These are phyloP conservation scores for Catharus fuscescens DNA, from an alignment of 2,113 vertebrate species.

Conservation along the genomic window DNA sequence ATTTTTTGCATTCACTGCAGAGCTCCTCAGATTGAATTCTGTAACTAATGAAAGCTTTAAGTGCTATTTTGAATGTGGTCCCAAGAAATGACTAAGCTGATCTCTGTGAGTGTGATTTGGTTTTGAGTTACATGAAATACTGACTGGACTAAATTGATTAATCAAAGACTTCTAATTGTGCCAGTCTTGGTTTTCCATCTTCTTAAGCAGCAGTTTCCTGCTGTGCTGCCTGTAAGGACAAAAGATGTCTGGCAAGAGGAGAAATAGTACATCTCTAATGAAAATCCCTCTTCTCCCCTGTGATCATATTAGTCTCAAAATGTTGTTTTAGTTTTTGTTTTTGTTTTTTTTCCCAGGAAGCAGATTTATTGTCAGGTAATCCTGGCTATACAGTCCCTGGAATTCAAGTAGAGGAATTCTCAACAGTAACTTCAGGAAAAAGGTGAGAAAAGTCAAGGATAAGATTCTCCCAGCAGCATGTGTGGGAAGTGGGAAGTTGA, in stretches of 20 bases:
- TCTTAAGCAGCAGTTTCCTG: background rate
- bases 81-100: background rate
- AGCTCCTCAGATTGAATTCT: background rate
- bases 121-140: background rate
- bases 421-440: slow-evolving; percentile 60
- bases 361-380: slow-evolving; percentile 72
- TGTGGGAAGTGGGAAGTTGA: background rate
- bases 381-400: slow-evolving; percentile 82
- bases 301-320: background rate
- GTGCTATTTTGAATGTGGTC: background rate
- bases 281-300: background rate
- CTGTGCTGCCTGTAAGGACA: background rate
- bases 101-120: background rate
- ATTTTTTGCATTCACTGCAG: background rate
- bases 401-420: slow-evolving; percentile 74
- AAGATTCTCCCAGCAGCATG: background rate
- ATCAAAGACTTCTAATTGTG: background rate
- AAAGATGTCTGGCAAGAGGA: background rate
- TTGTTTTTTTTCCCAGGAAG: slow-evolving; percentile 72
- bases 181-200: background rate
- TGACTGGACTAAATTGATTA: background rate
- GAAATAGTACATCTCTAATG: background rate
- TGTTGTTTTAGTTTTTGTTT: background rate
- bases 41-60: background rate
- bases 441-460: slow-evolving; percentile 65